Conservation (phyloP, 2,797 vertebrate genomes). For the Melanotaenia nigrans region DNA sequence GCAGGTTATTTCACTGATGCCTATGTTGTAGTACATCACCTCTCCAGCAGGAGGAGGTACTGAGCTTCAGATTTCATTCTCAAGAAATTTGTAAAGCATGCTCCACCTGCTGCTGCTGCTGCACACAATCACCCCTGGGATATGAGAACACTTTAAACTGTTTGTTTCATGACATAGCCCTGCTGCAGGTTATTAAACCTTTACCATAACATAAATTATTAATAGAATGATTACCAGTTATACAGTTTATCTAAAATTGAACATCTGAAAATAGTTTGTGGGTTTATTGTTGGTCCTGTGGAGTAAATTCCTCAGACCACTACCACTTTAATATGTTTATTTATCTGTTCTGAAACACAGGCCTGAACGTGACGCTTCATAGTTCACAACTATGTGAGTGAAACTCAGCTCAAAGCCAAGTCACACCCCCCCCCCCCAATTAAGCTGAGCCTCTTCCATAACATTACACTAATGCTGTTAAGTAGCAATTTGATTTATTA, state of each 20-base stretch:
- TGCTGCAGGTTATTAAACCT: background rate
- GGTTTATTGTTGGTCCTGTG: background rate
- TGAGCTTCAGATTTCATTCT: slow-evolving; percentile 14
- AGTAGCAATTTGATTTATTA: background rate
- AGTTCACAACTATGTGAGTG: background rate
- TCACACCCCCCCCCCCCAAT: background rate
- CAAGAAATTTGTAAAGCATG: too few relatives aligned
- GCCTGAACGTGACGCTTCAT: background rate
- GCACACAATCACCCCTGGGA: background rate
- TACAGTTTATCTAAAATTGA: background rate
- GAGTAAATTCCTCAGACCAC: background rate
- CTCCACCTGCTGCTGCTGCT: background rate
- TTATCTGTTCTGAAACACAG: background rate
- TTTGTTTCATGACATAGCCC: background rate
- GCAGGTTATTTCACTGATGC: background rate
- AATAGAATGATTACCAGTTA: background rate
- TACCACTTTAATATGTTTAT: background rate
- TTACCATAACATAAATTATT: background rate
- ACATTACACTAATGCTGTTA: background rate
- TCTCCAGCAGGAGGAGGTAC: slow-evolving; percentile 41
- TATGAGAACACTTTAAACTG: background rate
- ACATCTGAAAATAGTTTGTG: background rate
- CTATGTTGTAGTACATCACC: background rate
- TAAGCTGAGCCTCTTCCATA: background rate
- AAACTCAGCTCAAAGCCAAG: background rate